Percentiles rank a stretch among this genome's conserved stretches.
phyloP scores from a whole-genome alignment of 2,113 vertebrate genomes.

The Petroica traversi region DNA sequence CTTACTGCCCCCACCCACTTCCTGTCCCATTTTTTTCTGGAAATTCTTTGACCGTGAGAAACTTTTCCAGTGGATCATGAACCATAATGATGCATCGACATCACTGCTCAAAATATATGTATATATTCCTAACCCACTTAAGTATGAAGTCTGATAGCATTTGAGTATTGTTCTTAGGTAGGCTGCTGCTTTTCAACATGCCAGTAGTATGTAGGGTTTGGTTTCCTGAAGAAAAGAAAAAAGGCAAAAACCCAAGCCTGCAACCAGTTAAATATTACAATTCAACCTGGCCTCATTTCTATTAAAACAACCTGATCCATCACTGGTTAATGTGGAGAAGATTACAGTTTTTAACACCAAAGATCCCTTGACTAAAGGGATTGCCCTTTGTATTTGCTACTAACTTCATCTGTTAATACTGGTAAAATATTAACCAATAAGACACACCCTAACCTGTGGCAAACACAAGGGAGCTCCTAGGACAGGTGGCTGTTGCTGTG shows the following conservation, averaged over 20 bases:
- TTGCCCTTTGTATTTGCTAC: background rate
- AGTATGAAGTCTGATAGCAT: background rate
- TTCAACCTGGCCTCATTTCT: background rate
- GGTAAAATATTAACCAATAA: background rate
- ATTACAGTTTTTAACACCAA: background rate
- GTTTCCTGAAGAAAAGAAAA: background rate
- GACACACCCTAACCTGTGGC: background rate
- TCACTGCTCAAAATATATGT: background rate
- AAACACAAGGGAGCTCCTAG: background rate
- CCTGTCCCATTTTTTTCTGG: background rate
- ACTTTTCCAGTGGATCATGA: background rate
- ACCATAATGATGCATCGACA: background rate
- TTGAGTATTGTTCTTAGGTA: background rate
- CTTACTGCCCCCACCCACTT: background rate
- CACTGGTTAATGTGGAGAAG: background rate
- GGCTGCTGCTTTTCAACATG: background rate
- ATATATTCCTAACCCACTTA: background rate
- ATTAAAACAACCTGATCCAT: background rate
- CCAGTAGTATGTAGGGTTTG: background rate
- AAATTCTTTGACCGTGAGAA: background rate
- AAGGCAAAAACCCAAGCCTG: accelerated
- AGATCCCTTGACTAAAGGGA: background rate
- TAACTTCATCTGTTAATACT: background rate
- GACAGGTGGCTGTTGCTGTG: background rate
- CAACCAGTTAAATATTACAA: background rate